A percentile compares a stretch with the other conserved stretches of the same genome.
Conservation (phyloP, 2,888 invertebrate genomes). For the Ypsolopha sequella region DNA sequence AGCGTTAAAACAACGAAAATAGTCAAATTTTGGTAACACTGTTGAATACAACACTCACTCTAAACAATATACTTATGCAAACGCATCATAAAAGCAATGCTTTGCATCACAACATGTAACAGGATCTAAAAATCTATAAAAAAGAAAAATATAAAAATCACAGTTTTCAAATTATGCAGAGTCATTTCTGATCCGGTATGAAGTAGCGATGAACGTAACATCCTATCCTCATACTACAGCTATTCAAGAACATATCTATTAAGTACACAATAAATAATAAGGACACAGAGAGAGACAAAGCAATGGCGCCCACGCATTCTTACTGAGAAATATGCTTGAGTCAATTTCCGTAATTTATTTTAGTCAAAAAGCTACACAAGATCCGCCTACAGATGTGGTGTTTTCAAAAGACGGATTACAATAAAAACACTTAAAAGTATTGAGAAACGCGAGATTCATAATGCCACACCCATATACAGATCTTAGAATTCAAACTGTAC, state of each 20-base stretch:
- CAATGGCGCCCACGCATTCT: conserved; percentile 52
- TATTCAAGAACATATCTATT: conserved; percentile 56
- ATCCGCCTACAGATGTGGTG: too few relatives aligned
- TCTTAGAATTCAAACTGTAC: too few relatives aligned
- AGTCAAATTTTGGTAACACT: conserved; percentile 33
- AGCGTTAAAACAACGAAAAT: conserved; percentile 26
- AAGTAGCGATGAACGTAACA: conserved; percentile 49
- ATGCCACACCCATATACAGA: too few relatives aligned
- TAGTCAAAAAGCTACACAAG: too few relatives aligned
- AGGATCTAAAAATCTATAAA: conserved; percentile 60
- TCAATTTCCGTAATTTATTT: too few relatives aligned
- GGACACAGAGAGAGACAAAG: conserved; percentile 61
- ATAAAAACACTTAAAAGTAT: too few relatives aligned
- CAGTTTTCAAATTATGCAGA: conserved; percentile 69
- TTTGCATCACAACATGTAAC: conserved; percentile 63
- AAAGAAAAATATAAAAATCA: conserved; percentile 65
- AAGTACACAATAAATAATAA: conserved; percentile 61
- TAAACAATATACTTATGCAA: neutral
- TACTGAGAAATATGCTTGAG: conserved; percentile 42
- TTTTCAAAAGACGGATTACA: too few relatives aligned
- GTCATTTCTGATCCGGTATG: conserved; percentile 62
- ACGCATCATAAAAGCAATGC: conserved; percentile 30
- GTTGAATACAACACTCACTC: conserved; percentile 17
- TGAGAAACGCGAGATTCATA: too few relatives aligned
- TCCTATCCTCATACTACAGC: conserved; percentile 38